Evolutionary conservation across 1,140 invertebrate species (phyloP).

Genomic region (Wiebesia pumilae): DNA sequence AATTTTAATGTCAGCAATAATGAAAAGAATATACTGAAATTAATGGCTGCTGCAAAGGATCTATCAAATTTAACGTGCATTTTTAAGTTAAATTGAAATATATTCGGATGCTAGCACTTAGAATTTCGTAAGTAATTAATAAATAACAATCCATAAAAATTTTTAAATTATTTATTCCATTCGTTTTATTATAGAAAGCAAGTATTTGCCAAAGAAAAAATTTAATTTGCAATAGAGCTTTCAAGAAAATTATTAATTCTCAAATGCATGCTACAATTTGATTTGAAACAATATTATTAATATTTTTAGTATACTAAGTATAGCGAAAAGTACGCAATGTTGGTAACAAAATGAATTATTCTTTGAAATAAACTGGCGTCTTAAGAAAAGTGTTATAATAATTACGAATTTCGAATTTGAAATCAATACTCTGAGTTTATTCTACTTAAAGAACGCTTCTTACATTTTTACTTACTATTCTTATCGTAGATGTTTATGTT

Average conservation of each 20-base stretch:
- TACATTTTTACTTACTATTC: too few relatives aligned
- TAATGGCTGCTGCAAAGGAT: background rate
- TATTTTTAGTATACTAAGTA: too few relatives aligned
- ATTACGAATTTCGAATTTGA: too few relatives aligned
- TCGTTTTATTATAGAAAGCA: background rate
- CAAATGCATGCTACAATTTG: background rate
- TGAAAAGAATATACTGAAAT: too few relatives aligned
- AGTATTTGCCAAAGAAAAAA: background rate
- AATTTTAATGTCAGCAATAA: background rate
- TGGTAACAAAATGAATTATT: too few relatives aligned
- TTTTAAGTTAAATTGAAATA: background rate
- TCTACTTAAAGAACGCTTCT: too few relatives aligned
- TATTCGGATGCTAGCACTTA: background rate
- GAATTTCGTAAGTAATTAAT: background rate
- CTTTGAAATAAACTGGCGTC: too few relatives aligned
- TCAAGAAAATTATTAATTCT: background rate
- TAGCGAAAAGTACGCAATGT: too few relatives aligned
- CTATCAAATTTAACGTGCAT: background rate
- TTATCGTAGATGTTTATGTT: too few relatives aligned
- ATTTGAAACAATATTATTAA: too few relatives aligned
- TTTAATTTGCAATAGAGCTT: background rate
- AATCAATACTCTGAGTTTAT: too few relatives aligned
- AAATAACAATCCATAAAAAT: background rate
- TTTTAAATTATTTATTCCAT: background rate
- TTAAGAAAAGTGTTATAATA: too few relatives aligned